Conservation (phyloP, 2,113 vertebrate species). For the Lethenteron camtschaticum region DNA sequence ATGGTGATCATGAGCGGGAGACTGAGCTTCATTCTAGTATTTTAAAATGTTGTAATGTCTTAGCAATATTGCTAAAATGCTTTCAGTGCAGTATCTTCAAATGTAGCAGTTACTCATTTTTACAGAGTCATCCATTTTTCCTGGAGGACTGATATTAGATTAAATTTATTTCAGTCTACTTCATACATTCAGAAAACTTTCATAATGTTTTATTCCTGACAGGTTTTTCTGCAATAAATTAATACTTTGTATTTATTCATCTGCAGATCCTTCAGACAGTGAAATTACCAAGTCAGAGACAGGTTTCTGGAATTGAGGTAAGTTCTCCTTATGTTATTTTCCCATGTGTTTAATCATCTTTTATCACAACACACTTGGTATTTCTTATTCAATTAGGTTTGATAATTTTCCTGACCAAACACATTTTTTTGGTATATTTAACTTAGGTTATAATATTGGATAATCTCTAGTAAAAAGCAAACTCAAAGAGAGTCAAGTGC, state of each 20-base stretch:
- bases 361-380: not conserved
- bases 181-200: not conserved
- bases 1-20: no score
- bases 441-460: no score
- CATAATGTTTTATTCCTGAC: not conserved
- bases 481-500: no score
- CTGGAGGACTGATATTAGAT: not conserved
- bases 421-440: no score
- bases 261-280: conserved; percentile 3
- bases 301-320: not conserved
- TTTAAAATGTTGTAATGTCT: not conserved
- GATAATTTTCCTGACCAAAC: no score
- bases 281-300: not conserved
- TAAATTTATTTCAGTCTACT: not conserved
- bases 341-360: not conserved
- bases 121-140: not conserved
- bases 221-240: not conserved
- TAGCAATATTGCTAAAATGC: no score
- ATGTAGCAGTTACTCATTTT: no score
- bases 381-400: no score
- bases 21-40: not conserved
- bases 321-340: not conserved
- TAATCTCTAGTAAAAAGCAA: no score
- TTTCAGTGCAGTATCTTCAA: no score
- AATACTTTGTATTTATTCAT: not conserved